phyloP scores from a whole-genome alignment of 2,797 vertebrate species.

The Neoniphon sammara region DNA sequence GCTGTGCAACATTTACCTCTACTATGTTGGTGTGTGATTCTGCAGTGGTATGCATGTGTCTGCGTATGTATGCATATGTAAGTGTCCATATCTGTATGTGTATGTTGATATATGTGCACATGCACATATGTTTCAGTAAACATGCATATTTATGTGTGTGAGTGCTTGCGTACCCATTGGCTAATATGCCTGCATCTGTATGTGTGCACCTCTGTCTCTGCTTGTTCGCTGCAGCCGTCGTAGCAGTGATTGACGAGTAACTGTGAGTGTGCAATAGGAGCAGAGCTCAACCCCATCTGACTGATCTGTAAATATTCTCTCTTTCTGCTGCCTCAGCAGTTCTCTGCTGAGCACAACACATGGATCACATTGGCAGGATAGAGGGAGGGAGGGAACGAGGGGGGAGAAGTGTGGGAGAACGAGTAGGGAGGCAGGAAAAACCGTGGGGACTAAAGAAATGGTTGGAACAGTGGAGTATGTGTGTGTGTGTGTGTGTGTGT shows the following conservation, averaged over 20 bases:
- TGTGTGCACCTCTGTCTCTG: conserved; percentile 32
- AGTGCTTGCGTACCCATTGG: conserved; percentile 2
- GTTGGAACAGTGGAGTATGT: conserved; percentile 15
- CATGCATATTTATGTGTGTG: not conserved
- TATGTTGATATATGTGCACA: not conserved
- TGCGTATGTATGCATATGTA: not conserved
- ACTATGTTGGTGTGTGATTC: not conserved
- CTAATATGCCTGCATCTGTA: conserved; percentile 7
- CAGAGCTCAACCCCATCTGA: conserved; percentile 68
- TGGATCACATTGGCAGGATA: conserved; percentile 75
- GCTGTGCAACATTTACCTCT: no score
- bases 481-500: not conserved
- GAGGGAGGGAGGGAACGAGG: conserved; percentile 30
- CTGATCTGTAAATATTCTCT: conserved; percentile 84
- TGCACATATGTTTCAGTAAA: not conserved
- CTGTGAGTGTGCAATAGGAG: conserved; percentile 61
- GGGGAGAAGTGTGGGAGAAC: conserved; percentile 25
- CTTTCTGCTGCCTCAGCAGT: conserved; percentile 83
- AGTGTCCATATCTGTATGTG: not conserved
- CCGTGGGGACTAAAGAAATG: conserved; percentile 28
- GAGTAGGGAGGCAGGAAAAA: conserved; percentile 27
- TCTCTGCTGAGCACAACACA: conserved; percentile 63
- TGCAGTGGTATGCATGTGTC: not conserved
- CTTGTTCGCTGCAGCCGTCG: conserved; percentile 26
- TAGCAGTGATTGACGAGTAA: conserved; percentile 74